Evolutionary conservation across 1,140 invertebrate genomes (phyloP).

Genomic region (Gonioctena quinquepunctata): DNA sequence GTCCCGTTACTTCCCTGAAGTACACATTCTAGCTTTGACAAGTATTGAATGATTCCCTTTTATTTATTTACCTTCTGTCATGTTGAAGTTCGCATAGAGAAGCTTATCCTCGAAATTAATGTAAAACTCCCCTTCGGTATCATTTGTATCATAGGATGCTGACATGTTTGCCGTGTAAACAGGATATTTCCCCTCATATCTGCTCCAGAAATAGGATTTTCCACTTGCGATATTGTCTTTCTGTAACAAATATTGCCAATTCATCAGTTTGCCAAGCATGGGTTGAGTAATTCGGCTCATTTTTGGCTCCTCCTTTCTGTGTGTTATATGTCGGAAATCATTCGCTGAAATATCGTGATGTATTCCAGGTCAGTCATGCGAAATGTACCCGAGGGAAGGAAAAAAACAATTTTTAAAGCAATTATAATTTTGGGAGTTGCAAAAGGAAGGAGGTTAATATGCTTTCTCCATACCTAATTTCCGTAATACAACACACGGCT

Average conservation of each 20-base stretch:
- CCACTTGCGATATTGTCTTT: slow-evolving; percentile 30
- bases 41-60: too few species aligned
- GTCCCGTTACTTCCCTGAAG: too few species aligned
- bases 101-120: slow-evolving; percentile 62
- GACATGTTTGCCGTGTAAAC: slow-evolving; percentile 63
- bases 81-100: slow-evolving; percentile 64
- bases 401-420: not conserved
- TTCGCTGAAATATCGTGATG: too few species aligned
- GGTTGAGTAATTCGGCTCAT: not conserved
- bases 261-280: not conserved
- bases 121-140: slow-evolving; percentile 63
- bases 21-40: too few species aligned
- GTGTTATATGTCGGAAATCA: too few species aligned
- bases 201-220: slow-evolving; percentile 58
- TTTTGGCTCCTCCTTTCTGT: not conserved
- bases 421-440: not conserved
- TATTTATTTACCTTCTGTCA: slow-evolving; percentile 61
- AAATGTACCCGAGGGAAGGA: not conserved
- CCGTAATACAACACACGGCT: not conserved
- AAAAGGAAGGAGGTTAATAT: not conserved
- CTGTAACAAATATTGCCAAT: slow-evolving; percentile 25
- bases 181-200: slow-evolving; percentile 57
- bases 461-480: not conserved
- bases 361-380: not conserved
- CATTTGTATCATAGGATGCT: slow-evolving; percentile 62